Evolutionary conservation across 2,113 vertebrate genomes (phyloP).

Genomic region (Monopterus albus): DNA sequence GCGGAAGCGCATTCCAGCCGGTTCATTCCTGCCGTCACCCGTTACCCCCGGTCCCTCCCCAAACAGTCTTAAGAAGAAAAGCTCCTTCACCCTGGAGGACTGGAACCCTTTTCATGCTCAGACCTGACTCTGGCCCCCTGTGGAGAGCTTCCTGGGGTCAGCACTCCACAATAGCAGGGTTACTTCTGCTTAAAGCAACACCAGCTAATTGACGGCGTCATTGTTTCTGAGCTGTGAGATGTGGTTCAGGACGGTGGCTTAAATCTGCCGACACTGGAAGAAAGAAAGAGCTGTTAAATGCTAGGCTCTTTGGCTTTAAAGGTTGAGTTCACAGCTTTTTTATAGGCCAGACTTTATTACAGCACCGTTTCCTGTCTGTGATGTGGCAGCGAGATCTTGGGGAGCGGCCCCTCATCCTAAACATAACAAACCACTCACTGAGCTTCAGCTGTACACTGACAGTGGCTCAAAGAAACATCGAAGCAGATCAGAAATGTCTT

Average conservation of each 20-base stretch:
- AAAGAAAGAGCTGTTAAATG: neutral
- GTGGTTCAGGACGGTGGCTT: neutral
- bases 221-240: neutral
- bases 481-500: too few species aligned
- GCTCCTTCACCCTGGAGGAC: slow-evolving; percentile 24
- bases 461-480: too few species aligned
- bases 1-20: slow-evolving; percentile 70
- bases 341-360: slow-evolving; percentile 13
- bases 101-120: slow-evolving; percentile 48
- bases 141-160: slow-evolving; percentile 43
- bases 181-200: slow-evolving; percentile 37
- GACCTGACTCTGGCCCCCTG: slow-evolving; percentile 25
- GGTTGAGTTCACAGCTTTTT: neutral
- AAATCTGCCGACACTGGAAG: neutral
- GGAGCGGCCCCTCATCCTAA: too few species aligned
- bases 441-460: too few species aligned
- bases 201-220: slow-evolving; percentile 45
- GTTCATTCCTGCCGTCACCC: slow-evolving; percentile 45
- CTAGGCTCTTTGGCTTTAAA: neutral
- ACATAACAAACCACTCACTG: neutral
- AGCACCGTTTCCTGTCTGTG: slow-evolving; percentile 12
- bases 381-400: too few species aligned
- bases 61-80: slow-evolving; percentile 21
- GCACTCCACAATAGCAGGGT: slow-evolving; percentile 27
- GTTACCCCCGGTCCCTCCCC: neutral